Evolutionary conservation across 2,888 invertebrate genomes (phyloP).

Genomic region (Venusia cambrica): DNA sequence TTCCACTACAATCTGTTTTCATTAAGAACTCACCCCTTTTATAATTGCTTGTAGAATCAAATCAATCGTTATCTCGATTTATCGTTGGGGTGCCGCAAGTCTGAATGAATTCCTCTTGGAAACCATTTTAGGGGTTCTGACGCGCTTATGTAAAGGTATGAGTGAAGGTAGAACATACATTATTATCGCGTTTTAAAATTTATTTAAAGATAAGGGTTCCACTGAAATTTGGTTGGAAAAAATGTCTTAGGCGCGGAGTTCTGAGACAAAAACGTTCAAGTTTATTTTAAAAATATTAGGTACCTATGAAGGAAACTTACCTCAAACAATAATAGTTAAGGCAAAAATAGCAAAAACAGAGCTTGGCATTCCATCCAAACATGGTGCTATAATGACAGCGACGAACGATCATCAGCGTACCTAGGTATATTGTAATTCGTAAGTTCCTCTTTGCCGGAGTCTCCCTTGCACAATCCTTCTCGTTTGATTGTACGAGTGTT

Average conservation of each 20-base stretch:
- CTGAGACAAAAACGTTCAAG: too few species aligned
- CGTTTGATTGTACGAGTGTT: constrained; percentile 28
- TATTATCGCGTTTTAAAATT: too few species aligned
- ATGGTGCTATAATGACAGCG: too few species aligned
- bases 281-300: too few species aligned
- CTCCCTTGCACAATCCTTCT: constrained; percentile 9
- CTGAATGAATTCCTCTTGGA: constrained; percentile 15
- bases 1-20: constrained; percentile 10
- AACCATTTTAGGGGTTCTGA: constrained; percentile 11
- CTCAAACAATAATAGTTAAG: too few species aligned
- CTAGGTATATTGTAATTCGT: not conserved
- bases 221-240: too few species aligned
- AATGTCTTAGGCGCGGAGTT: too few species aligned
- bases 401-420: too few species aligned
- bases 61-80: constrained; percentile 23
- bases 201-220: too few species aligned
- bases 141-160: constrained; percentile 6
- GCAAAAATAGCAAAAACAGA: too few species aligned
- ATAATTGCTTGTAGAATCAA: constrained; percentile 22
- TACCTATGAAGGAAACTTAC: too few species aligned
- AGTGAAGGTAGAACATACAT: constrained; percentile 11
- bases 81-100: constrained; percentile 18
- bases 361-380: too few species aligned
- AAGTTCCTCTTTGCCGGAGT: not conserved
- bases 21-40: constrained; percentile 18